Percentiles rank a stretch among this genome's conserved stretches.
These are phyloP conservation scores for Aspiorhynchus laticeps DNA, from an alignment of 2,113 vertebrate genomes.

Conservation along the genomic window DNA sequence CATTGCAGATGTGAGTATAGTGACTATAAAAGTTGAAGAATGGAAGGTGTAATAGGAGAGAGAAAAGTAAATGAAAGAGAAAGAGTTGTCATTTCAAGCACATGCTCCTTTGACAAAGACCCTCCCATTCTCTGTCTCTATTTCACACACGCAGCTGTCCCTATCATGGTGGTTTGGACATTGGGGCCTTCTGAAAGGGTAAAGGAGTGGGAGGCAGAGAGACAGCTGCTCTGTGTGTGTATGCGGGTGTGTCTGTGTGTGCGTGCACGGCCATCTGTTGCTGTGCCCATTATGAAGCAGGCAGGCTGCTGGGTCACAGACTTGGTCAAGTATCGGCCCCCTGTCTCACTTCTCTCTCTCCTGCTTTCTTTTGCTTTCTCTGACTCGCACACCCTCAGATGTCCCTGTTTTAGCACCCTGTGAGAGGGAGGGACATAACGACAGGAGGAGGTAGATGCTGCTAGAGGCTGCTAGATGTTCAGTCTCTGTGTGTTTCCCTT, in stretches of 20 bases:
- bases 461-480: background rate
- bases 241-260: constrained; percentile 45
- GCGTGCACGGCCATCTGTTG: constrained; percentile 48
- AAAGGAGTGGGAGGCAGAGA: constrained; percentile 45
- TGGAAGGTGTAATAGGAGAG: background rate
- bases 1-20: constrained; percentile 1
- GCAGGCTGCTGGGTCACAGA: constrained; percentile 50
- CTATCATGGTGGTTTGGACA: constrained; percentile 62
- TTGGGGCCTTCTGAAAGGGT: constrained; percentile 41
- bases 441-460: background rate
- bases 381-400: background rate
- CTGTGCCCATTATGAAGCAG: constrained; percentile 44
- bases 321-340: constrained; percentile 43
- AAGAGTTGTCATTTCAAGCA: constrained; percentile 24
- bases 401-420: constrained; percentile 4
- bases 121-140: constrained; percentile 1
- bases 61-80: constrained; percentile 5
- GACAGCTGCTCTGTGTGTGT: constrained; percentile 57
- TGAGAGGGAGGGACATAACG: background rate
- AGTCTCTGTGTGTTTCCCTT: constrained; percentile 3
- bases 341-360: constrained; percentile 20
- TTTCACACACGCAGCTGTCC: constrained; percentile 33
- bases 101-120: constrained; percentile 32
- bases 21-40: background rate
- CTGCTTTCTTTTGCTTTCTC: constrained; percentile 24